Base-by-base conservation (phyloP, 2,888 invertebrate species). In the Stegana nigrithorax region DNA sequence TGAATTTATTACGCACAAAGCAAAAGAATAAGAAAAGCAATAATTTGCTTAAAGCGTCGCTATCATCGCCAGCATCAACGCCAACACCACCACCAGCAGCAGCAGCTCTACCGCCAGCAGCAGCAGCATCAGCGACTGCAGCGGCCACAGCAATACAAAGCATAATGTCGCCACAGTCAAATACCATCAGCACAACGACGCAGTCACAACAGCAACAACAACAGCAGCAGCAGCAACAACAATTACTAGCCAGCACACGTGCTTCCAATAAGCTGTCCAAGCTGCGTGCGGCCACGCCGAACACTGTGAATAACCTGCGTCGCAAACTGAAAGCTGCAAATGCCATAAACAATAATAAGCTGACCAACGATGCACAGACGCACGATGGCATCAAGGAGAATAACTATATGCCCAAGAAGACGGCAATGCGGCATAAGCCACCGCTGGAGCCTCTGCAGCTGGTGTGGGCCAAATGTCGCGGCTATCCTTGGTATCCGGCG, bases 401-500 rank as follows among this genome's bases (percentile, higher is more conserved):
- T 60, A 64, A 69, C 50, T 63, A 65, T 32, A 63, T 36, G 29
- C 36, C 25, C 19, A 60, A 56, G 36, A 14, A 59, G 4, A 17
- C 14, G 17, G 14, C 10, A 50, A 57, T 47, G 42, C 70, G 80
- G n/a, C 77, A 81, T 45, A 84, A 84, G 73, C 81, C 83, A 5
- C 83, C 90, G 29, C 84, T 96, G 63, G 92, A 94, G 76, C 95
- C 96, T 1, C 86, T 97, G 66, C 95, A 96, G 84, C 89, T 97
- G 50, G 97, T 98, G 2, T 98, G 97, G 98, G 97, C 97, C 17
- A 97, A 98, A 84, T 97, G 97, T 87, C 90, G 94, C 4, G 86
- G 97, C 21, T 97, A 97, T 87, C 97, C 97, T 0, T 98, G 97
- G 97, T 97, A 97, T 87, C 98, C 97, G 50, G 97, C 97, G 4